Base-by-base conservation (phyloP, 2,797 vertebrate species). In the Pseudochromis fuscus region DNA sequence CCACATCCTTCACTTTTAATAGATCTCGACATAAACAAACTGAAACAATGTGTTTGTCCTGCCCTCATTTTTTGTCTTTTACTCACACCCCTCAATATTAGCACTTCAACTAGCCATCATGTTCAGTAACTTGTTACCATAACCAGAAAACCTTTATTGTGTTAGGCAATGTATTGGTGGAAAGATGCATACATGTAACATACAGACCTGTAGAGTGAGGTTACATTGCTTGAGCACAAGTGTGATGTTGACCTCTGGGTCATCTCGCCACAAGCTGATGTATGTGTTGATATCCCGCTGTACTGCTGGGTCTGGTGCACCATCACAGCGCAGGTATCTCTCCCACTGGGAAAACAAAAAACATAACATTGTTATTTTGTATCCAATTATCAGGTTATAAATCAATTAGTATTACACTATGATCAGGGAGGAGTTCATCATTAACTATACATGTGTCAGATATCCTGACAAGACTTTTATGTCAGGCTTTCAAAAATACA, bases 221-320 rank as follows among this genome's bases (percentile, higher is more conserved):
- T 87, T 79, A 55, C 94, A 95, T 21, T 95, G 92, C 66, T 92
- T 19, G 30, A 97, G 80, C 68, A 97, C 90, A 1, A 42, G 40
- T 9, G 88, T 83, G 35, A 96, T 52, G 19, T 92, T 88, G 28
- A 94, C 82, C 13, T 94, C 89, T 18, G 69, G 81, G 56, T 96
- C 91, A 19, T 98, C 96, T 65, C 67, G 85, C 96, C 96, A 98
- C 62, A 97, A 81, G 68, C 86, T 96, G 70, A 98, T 94, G 65
- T 94, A 98, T 21, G 94, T 94, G 72, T 99, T 98, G 16, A 98
- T 92, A 44, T 98, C 96, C 51, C 75, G 91, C 31, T 90, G 84
- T 0, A 92, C 31, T 0, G 89, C 68, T n/a, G 97, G 96, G 48
- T 99, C 95, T 23, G 97, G 96, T 31, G 21, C 94, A 21, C 93